Evolutionary conservation across 2,113 vertebrate species (phyloP), one percentile per base, ranked within the genome.

Genomic region (Acanthochromis polyacanthus): DNA sequence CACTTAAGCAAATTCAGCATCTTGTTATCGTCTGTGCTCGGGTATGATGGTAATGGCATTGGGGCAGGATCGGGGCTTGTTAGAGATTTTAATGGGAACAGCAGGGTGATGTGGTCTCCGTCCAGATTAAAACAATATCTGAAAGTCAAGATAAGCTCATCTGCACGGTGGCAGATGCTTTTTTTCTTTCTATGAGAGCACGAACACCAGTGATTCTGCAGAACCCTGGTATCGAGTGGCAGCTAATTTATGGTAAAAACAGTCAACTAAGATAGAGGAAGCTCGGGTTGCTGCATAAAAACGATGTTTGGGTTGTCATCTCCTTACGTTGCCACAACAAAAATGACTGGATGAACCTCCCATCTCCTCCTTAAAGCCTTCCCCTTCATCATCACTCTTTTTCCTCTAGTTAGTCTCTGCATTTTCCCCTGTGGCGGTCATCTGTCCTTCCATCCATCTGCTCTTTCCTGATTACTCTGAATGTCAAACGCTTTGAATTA

Each of bases 371-470:
- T 30, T 16, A n/a, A 38, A 58, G 12, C 9, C 17, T 43, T 28
- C 1, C 10, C n/a, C n/a, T 25, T 38, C n/a, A 66, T 45, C 60
- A 22, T 8, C 30, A 9, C 67, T 30, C 10, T 19, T 61, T 68
- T 62, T 10, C 4, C 19, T 36, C 1, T 14, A 55, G 12, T 71
- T 66, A 52, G 1, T 38, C 51, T 52, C 46, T 53, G 25, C 1
- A 48, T 52, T 63, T 67, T 63, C 14, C 57, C 32, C 19, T 0
- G 0, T 23, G 28, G 22, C 36, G 4, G 9, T 55, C 25, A 51
- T 68, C 38, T 52, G 45, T 2, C 64, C 52, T 16, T 52, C 61
- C 12, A n/a, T 38, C 28, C 61, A 70, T 43, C 60, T 81, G 62
- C 62, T 69, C 46, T 40, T 46, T 32, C 32, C 11, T 52, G 46